Base-by-base conservation (phyloP, 2,888 invertebrate genomes). In the Capitulum mitella region DNA sequence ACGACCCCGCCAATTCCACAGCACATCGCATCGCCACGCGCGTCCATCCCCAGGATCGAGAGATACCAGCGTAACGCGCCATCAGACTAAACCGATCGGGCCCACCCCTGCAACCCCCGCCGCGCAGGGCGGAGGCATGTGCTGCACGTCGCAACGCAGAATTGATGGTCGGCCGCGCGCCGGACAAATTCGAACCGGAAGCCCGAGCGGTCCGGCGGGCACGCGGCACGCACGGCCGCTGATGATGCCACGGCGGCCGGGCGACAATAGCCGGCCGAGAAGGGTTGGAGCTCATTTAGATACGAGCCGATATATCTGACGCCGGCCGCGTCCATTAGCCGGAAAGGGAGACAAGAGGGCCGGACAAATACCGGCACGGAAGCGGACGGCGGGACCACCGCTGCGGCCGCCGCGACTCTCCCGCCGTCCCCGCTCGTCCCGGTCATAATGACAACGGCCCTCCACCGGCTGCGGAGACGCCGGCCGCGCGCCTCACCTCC, bases 181-280 rank as follows among this genome's bases (percentile, higher is more conserved):
- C 16, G 34, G 64, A 64, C 64, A 64, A 64, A 64, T 64, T 64
- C 14, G 64, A 64, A 64, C 64, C 64, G 64, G 64, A 64, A 34
- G 64, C 3, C 32, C n/a, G 32, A 1, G 32, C n/a, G 2, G 29
- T 5, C 3, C 8, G 19, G 22, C 51, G 22, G 22, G 19, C 51
- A 22, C 19, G 19, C 51, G 51, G 51, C 51, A 16, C 6, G 58
- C 58, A 6, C 58, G 10, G 22, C 29, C 29, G n/a, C n/a, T 58
- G n/a, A n/a, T 29, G 58, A 29, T 2, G 0, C 58, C 58, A 14
- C n/a, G 6, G 10, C 14, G 10, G 58, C 29, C 58, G n/a, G 6
- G 29, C 58, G 58, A 58, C 64, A 34, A 64, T 34, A 64, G 16
- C 32, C 34, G 58, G n/a, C 2, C 10, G 3, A 58, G 51, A 58